A percentile compares a stretch with the other conserved stretches of the same genome.
These are phyloP conservation scores for Coturnix japonica DNA, from an alignment of 2,113 vertebrate species.

Conservation along the genomic window DNA sequence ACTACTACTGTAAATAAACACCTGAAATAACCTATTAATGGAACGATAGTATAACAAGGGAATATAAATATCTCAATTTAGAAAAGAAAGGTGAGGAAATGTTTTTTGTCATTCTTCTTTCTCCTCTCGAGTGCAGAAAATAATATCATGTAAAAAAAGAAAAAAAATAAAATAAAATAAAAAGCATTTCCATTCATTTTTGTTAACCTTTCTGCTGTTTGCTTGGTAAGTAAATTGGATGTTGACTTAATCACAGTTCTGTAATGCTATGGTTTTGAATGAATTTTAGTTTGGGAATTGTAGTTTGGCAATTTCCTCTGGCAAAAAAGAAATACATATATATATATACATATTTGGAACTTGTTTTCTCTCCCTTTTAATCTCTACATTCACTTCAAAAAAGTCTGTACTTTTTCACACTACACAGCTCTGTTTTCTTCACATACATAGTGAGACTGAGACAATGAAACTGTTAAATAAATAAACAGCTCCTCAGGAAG, in stretches of 20 bases:
- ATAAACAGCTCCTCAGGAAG: slow-evolving; percentile 44
- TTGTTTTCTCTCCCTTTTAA: background rate
- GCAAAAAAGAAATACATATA: background rate
- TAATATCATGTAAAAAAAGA: background rate
- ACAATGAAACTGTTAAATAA: slow-evolving; percentile 75
- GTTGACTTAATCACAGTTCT: background rate
- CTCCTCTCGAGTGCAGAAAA: background rate
- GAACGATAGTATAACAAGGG: background rate
- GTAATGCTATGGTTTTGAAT: background rate
- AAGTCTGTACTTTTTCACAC: background rate
- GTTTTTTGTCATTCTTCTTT: background rate
- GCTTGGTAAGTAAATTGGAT: background rate
- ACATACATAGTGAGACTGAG: background rate
- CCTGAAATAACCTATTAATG: background rate
- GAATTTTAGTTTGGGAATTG: background rate
- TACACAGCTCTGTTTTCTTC: background rate
- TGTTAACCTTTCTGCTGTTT: background rate
- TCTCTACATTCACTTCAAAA: background rate
- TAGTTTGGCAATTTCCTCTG: background rate
- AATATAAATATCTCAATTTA: background rate
- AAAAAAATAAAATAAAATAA: background rate
- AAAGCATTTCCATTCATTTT: background rate
- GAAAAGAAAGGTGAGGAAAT: background rate
- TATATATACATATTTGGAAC: background rate
- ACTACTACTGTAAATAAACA: background rate